Base-by-base conservation (phyloP, 2,113 vertebrate species). In the Bujurquina vittata region DNA sequence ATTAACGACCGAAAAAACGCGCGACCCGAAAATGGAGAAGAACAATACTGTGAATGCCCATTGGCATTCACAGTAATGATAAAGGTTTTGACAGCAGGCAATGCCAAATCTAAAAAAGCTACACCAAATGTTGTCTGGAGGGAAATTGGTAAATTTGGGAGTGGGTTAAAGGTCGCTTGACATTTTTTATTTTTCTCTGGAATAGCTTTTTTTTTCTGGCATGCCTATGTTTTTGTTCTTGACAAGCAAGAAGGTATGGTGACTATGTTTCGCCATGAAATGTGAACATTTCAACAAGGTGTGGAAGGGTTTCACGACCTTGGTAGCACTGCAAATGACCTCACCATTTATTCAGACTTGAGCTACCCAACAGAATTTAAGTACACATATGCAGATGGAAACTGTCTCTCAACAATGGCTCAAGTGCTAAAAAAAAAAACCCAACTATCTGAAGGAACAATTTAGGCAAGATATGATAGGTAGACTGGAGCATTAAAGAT, bases 361-460 rank as follows among this genome's bases (percentile, higher is more conserved):
- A 35, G 35, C 35, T 35, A 33, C 26, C 26, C 26, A 26, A 26
- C 31, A 69, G 75, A 86, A 7, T 49, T 80, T 2, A 78, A 33
- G 31, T 78, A 75, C 63, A 84, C 81, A 14, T 86, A 86, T 58
- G 65, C 82, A 5, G 78, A 88, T 56, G 4, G 56, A 18, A 72
- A 7, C n/a, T 18, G 12, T 2, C 65, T 54, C 7, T 20, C 3
- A 9, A 46, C 33, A 63, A 63, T 22, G 4, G 20, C 20, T 10
- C 35, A 65, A 14, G 10, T 59, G 57, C 12, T 59, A 59, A 29
- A 59, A 15, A 59, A 26, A 26, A 26, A 26, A 26, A 26, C 3
- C n/a, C n/a, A 59, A 29, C 57, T 29, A 23, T 33, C 31, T 33
- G 31, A 33, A 33, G 31, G 31, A 33, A 33, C 4, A 33, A 33